A percentile compares a stretch with the other conserved stretches of the same genome.
These are phyloP conservation scores for Drosophila watanabei DNA, from an alignment of 1,140 invertebrate genomes.

Conservation along the genomic window DNA sequence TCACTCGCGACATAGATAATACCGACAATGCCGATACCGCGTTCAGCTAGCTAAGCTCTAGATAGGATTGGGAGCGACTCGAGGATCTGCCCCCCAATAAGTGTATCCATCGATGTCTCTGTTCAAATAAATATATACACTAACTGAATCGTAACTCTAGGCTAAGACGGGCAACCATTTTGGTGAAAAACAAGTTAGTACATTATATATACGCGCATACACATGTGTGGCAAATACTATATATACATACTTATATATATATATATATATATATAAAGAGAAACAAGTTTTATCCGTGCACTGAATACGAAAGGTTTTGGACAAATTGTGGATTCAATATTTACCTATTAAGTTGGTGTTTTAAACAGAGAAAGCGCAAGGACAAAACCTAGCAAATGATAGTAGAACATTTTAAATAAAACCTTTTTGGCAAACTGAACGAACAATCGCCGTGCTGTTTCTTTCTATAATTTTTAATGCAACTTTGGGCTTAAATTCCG, in stretches of 20 bases:
- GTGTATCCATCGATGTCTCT: conserved; percentile 69
- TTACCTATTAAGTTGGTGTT: conserved; percentile 81
- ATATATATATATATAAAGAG: conserved; percentile 49
- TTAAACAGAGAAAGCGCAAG: conserved; percentile 66
- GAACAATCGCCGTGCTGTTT: conserved; percentile 10
- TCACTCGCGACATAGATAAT: conserved; percentile 11
- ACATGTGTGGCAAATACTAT: conserved; percentile 36
- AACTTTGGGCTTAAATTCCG: conserved; percentile 55
- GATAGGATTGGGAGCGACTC: conserved; percentile 24
- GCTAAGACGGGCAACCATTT: conserved; percentile 58
- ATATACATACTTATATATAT: conserved; percentile 12
- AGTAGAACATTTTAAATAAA: conserved; percentile 82
- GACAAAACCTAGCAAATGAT: conserved; percentile 50
- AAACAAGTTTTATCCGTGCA: conserved; percentile 82
- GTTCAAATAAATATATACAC: conserved; percentile 62
- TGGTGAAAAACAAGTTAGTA: conserved; percentile 61
- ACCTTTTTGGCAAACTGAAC: conserved; percentile 81
- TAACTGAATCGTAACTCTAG: conserved; percentile 48
- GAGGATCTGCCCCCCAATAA: conserved; percentile 18
- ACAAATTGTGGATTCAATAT: conserved; percentile 75
- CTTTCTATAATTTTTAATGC: conserved; percentile 53
- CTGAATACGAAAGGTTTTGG: conserved; percentile 79
- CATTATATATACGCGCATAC: conserved; percentile 34
- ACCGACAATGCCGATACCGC: background rate
- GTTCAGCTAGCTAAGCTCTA: conserved; percentile 26